These are phyloP conservation scores for Popillia japonica DNA, from an alignment of 1,140 invertebrate genomes.

Conservation along the genomic window DNA sequence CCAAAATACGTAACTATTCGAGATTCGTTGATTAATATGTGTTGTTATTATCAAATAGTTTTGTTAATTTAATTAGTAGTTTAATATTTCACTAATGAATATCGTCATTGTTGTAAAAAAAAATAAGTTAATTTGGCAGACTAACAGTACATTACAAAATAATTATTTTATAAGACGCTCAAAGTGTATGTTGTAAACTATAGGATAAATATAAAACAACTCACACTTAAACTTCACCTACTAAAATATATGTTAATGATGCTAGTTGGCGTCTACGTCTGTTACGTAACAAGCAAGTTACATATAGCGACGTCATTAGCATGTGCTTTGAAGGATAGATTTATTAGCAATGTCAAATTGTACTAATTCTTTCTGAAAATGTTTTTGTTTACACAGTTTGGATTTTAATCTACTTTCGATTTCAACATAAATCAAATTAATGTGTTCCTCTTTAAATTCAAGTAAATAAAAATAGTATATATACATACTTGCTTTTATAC, in stretches of 20 bases:
- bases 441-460: neutral
- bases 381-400: neutral
- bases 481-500: no score
- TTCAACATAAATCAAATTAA: conserved; percentile 7
- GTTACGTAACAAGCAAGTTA: conserved; percentile 11
- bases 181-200: neutral
- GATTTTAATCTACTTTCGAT: conserved; percentile 16
- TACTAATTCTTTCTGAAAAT: conserved; percentile 12
- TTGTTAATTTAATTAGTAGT: no score
- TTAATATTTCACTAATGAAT: no score
- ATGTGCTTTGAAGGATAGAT: conserved; percentile 36
- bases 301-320: conserved; percentile 19
- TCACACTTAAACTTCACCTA: conserved; percentile 33
- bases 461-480: no score
- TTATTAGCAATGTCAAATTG: conserved; percentile 30
- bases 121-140: neutral
- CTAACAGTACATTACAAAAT: neutral
- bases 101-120: no score
- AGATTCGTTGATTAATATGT: no score
- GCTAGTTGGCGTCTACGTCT: conserved; percentile 22
- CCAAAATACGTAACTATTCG: neutral
- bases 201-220: conserved; percentile 7
- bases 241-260: conserved; percentile 22
- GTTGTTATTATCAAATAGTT: no score
- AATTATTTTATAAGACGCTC: no score